Conservation (phyloP, 92 coral and sea anemone species). For the Meandrina meandrites region DNA sequence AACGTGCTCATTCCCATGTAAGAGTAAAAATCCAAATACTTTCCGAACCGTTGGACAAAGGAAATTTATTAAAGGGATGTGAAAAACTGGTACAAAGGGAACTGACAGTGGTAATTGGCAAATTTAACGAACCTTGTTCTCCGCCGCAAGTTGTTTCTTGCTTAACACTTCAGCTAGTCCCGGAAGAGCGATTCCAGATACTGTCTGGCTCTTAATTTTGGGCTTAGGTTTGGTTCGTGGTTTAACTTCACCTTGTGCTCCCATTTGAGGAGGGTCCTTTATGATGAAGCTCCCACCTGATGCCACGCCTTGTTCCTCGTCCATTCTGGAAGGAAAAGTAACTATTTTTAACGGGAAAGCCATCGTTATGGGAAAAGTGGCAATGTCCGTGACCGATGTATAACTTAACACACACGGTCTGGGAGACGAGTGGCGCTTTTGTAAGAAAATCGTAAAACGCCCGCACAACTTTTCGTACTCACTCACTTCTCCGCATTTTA, state of each 20-base stretch:
- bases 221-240: conserved; percentile 76
- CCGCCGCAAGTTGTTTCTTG: conserved; percentile 62
- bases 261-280: conserved; percentile 28
- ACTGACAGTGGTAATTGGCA: neutral
- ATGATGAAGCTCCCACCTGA: conserved; percentile 29
- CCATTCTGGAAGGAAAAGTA: conserved; percentile 35
- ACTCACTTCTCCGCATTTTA: too few species aligned
- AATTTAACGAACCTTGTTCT: conserved; percentile 40
- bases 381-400: neutral
- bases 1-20: too few species aligned
- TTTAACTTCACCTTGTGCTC: conserved; percentile 19
- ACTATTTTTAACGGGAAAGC: neutral
- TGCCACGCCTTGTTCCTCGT: conserved; percentile 43
- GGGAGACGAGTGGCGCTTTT: neutral
- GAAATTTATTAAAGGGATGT: neutral
- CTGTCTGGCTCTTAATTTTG: conserved; percentile 72
- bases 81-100: neutral
- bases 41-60: too few species aligned
- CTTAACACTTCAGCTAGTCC: conserved; percentile 87
- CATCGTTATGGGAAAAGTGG: neutral
- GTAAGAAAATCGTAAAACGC: neutral
- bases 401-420: neutral
- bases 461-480: too few species aligned
- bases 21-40: too few species aligned
- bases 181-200: conserved; percentile 89